Evolutionary conservation across 2,888 invertebrate genomes (phyloP), one percentile per base, ranked within the genome.

Genomic region (Drosophila mulleri): DNA sequence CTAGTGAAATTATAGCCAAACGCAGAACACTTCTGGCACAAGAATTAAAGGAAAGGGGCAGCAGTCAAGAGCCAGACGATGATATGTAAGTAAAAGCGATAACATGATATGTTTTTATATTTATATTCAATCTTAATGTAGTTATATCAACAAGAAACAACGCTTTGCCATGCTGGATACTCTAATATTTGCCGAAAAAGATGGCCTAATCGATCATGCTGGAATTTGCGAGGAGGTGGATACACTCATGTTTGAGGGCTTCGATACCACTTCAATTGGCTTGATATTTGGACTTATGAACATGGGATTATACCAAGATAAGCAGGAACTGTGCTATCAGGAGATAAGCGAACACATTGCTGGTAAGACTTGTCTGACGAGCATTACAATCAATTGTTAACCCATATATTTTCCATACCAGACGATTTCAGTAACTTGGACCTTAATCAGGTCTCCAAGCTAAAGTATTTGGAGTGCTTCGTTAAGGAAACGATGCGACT

Each of bases 171-270:
- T 91, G 91, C 57, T 91, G 62, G 91, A 91, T 18, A 91, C 89
- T 0, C 65, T 91, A 0, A 80, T 91, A 6, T 72, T 69, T 26
- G 90, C 91, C 0, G 88, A 91, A 35, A 79, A 83, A 41, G 84
- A 91, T 59, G 89, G 88, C 0, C 59, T 87, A 0, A 91, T 91
- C 4, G 88, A 91, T 72, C 91, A 91, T 68, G 64, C 94, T 12
- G 94, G 94, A 54, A 94, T 96, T 16, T 93, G 95, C 68, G 95
- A 96, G 88, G 95, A 96, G 93, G 95, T 96, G 0, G 95, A 96
- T 71, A 96, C 96, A 0, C 95, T 96, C 69, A 95, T 96, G 94
- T 80, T 83, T 26, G 85, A 66, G 35, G 85, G 89, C 0, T 89
- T 72, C 23, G 89, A 89, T 41, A 90, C 91, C 5, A 91, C 91